Evolutionary conservation across 64 coral and sea anemone species (phyloP).

Genomic region (Montipora efflorescens): DNA sequence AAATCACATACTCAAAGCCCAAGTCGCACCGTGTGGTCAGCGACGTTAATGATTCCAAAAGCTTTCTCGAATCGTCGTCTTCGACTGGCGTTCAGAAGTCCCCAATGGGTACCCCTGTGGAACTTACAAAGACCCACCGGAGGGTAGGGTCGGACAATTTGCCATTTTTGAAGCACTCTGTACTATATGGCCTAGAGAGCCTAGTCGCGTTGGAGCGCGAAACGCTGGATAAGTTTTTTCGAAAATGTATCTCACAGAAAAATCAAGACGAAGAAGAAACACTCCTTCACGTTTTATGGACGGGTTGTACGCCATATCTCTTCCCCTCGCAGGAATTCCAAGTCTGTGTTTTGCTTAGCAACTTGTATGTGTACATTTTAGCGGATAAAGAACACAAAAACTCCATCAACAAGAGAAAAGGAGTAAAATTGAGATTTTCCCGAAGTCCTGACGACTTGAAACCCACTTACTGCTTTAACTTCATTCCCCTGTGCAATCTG

Average conservation of each 20-base stretch:
- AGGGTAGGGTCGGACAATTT: conserved; percentile 84
- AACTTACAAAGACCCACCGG: conserved; percentile 77
- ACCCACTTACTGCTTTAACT: conserved; percentile 71
- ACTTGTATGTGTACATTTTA: conserved; percentile 91
- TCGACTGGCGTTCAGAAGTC: conserved; percentile 23
- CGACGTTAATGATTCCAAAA: conserved; percentile 33
- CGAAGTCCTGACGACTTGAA: conserved; percentile 47
- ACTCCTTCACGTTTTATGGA: conserved; percentile 90
- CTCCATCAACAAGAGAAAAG: conserved; percentile 75
- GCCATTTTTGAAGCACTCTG: conserved; percentile 69
- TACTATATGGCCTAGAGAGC: conserved; percentile 66
- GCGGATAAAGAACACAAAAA: conserved; percentile 68
- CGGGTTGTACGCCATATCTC: conserved; percentile 86
- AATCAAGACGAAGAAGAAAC: conserved; percentile 56
- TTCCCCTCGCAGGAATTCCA: conserved; percentile 82
- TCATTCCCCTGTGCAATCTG: conserved; percentile 60
- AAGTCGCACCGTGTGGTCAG: conserved; percentile 29
- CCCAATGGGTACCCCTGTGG: conserved; percentile 75
- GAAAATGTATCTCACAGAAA: conserved; percentile 78
- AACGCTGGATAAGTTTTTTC: conserved; percentile 72
- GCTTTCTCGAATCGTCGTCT: conserved; percentile 28
- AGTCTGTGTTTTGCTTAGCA: conserved; percentile 84
- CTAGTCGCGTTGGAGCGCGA: conserved; percentile 75
- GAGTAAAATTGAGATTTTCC: conserved; percentile 60
- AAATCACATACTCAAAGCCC: conserved; percentile 82